Conservation (phyloP, 2,888 invertebrate species). For the Mellilla xanthometata region DNA sequence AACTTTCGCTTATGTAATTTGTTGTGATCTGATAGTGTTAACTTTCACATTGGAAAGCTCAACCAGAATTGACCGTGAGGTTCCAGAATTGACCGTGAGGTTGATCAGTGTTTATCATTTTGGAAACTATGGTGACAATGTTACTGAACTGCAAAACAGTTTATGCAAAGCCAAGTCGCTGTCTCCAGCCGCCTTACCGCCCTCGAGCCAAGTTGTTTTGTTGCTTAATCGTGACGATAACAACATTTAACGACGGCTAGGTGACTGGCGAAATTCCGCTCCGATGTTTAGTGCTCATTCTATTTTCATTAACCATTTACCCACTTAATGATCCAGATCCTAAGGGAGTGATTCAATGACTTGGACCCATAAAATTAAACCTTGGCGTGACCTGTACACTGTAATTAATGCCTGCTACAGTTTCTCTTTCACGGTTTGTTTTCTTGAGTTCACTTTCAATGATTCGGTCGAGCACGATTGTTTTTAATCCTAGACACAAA, state of each 20-base stretch:
- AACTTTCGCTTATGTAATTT: too few species aligned
- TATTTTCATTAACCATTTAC: constrained; percentile 82
- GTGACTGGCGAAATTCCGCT: constrained; percentile 82
- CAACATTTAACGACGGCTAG: constrained; percentile 82
- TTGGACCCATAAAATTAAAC: constrained; percentile 74
- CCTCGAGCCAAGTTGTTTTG: constrained; percentile 73
- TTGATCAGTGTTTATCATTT: too few species aligned
- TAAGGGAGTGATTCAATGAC: constrained; percentile 77
- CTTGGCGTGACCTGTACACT: constrained; percentile 71
- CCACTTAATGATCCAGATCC: constrained; percentile 81
- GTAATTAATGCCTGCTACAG: constrained; percentile 51
- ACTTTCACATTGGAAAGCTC: too few species aligned
- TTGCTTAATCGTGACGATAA: constrained; percentile 82
- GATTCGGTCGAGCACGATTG: too few species aligned
- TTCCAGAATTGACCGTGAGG: too few species aligned
- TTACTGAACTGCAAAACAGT: neutral
- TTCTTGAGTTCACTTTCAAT: constrained; percentile 3
- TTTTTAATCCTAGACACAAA: too few species aligned
- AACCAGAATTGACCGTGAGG: too few species aligned
- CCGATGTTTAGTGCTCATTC: constrained; percentile 82
- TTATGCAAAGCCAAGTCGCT: constrained; percentile 12
- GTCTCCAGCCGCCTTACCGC: constrained; percentile 3
- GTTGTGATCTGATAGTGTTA: too few species aligned
- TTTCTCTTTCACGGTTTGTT: constrained; percentile 30
- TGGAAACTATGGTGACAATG: neutral